phyloP scores from a whole-genome alignment of 2,113 vertebrate genomes.

The Scatophagus argus region DNA sequence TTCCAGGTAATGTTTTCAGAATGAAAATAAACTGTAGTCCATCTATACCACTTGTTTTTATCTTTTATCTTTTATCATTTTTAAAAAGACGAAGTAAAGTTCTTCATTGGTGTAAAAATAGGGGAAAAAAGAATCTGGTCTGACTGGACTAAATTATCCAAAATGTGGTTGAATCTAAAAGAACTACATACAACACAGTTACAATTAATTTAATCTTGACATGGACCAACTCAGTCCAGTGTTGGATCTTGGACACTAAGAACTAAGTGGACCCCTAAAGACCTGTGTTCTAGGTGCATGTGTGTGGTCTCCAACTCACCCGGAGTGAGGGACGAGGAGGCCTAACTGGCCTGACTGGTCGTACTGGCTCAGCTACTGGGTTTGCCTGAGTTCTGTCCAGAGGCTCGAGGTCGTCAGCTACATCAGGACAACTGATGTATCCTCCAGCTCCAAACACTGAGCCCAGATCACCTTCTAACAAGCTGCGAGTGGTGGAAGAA shows the following conservation, averaged over 20 bases:
- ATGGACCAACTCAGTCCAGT: neutral
- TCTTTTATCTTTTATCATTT: too few relatives aligned
- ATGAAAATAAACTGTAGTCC: too few relatives aligned
- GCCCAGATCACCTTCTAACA: constrained; percentile 68
- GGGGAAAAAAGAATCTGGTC: neutral
- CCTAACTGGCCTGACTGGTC: constrained; percentile 64
- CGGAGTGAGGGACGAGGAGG: constrained; percentile 78
- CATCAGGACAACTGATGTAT: constrained; percentile 74
- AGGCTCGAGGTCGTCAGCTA: constrained; percentile 77
- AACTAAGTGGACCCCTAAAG: neutral
- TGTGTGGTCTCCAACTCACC: constrained; percentile 58
- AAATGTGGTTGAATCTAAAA: neutral
- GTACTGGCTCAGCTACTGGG: constrained; percentile 44
- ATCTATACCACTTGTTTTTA: too few relatives aligned
- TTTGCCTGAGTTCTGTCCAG: constrained; percentile 39
- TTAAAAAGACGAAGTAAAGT: too few relatives aligned
- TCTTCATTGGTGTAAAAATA: too few relatives aligned
- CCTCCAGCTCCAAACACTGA: constrained; percentile 73
- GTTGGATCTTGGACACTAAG: neutral
- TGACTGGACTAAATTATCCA: neutral
- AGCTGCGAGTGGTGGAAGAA: neutral
- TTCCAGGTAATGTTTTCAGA: too few relatives aligned
- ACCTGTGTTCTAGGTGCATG: neutral
- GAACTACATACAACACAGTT: neutral
- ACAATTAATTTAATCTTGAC: neutral